Base-by-base conservation (phyloP, 2,113 vertebrate species). In the Indicator indicator region DNA sequence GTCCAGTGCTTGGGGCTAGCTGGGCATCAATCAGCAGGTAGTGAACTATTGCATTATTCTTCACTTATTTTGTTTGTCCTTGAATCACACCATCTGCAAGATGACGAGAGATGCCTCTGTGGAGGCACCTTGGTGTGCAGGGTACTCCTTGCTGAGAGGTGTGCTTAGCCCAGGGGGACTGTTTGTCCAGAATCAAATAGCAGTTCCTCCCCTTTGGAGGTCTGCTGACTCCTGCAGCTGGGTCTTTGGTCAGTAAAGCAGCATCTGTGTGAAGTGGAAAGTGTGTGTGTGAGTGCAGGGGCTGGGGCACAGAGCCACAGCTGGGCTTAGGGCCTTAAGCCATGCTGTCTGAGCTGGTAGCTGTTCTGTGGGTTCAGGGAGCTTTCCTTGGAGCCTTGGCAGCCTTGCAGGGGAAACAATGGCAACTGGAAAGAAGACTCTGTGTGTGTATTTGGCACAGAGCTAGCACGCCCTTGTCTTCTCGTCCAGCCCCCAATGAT, bases 161-260 rank as follows among this genome's bases (percentile, higher is more conserved):
- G 44, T 59, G 20, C 32, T 69, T 23, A 40, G 68, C 32, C 30
- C 42, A 32, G 60, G 33, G 73, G 5, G 12, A 3, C 58, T 86
- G 46, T 12, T 40, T 50, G 30, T 11, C 32, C 11, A 0, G 0
- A 30, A 60, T 3, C 38, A 65, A 81, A 69, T 2, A 85, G 14
- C 14, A 3, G 17, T 54, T 32, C 7, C 18, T 42, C 21, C 21
- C 16, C 26, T 50, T 70, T 12, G 24, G 69, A 77, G 69, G 83
- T 67, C 68, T 94, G 44, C 76, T 50, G 69, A 36, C 52, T 92
- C 27, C 86, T 74, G 80, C 62, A 71, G 73, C 77, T 65, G 58
- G 44, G 48, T 44, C 33, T 75, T 60, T 58, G 71, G 54, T 50
- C 50, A 77, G 60, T 55, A n/a, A 55, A 71, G 42, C 68, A 83